These are phyloP conservation scores for Salpingus planirostris DNA, from an alignment of 2,888 invertebrate genomes.

Conservation along the genomic window DNA sequence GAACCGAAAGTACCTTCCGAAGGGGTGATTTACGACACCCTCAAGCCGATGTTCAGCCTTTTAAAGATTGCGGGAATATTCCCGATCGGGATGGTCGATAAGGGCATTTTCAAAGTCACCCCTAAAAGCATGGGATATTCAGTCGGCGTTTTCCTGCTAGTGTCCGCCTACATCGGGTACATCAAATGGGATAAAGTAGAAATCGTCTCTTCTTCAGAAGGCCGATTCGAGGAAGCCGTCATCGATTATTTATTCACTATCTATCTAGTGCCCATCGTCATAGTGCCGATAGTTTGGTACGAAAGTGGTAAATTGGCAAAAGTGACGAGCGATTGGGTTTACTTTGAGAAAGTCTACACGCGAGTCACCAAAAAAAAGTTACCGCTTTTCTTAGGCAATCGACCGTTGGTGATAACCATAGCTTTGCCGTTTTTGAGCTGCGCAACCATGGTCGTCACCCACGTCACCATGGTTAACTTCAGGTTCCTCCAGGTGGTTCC, in stretches of 20 bases:
- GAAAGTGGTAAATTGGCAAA: constrained; percentile 55
- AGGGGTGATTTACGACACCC: constrained; percentile 40
- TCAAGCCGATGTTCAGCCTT: constrained; percentile 43
- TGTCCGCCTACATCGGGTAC: constrained; percentile 45
- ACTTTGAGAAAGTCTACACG: constrained; percentile 58
- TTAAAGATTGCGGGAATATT: constrained; percentile 52
- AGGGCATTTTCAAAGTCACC: constrained; percentile 42
- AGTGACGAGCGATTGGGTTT: constrained; percentile 56
- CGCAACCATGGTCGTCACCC: constrained; percentile 57
- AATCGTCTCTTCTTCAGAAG: constrained; percentile 52
- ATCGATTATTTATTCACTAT: constrained; percentile 68
- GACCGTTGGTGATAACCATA: constrained; percentile 50
- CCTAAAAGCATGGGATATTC: constrained; percentile 54
- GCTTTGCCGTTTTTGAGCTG: constrained; percentile 54
- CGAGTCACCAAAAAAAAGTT: constrained; percentile 51
- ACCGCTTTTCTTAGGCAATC: constrained; percentile 49
- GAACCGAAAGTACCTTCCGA: constrained; percentile 3
- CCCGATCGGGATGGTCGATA: constrained; percentile 47
- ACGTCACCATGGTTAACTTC: constrained; percentile 62
- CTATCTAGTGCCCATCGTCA: constrained; percentile 56
- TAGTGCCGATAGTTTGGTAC: constrained; percentile 58
- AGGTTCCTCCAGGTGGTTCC: constrained; percentile 55
- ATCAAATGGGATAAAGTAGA: constrained; percentile 54
- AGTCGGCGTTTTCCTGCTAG: constrained; percentile 40
- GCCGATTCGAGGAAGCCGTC: constrained; percentile 65